A percentile compares a stretch with the other conserved stretches of the same genome.
phyloP scores from a whole-genome alignment of 2,888 invertebrate species.

The Cactoblastis cactorum region DNA sequence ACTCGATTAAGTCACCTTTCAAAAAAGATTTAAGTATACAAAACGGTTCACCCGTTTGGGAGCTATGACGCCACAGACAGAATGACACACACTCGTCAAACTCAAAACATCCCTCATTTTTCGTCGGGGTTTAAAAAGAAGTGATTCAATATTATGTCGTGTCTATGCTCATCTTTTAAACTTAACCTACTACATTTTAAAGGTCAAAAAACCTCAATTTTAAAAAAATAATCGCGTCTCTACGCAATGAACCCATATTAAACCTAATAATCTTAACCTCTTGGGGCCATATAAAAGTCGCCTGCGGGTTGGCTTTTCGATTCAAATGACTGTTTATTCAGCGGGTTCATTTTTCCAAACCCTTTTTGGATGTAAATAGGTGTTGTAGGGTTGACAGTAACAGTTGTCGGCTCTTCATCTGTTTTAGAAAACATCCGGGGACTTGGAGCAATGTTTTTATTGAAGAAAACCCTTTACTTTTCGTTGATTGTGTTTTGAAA shows the following conservation, averaged over 20 bases:
- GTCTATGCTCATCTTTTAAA: no score
- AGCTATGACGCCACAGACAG: no score
- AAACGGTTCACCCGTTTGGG: no score
- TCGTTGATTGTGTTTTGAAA: conserved; percentile 54
- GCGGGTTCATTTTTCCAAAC: conserved; percentile 40
- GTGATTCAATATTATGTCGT: no score
- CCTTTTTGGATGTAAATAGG: conserved; percentile 51
- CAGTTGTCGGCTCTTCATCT: conserved; percentile 33
- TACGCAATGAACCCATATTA: background rate
- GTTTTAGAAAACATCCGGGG: conserved; percentile 39
- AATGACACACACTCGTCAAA: no score
- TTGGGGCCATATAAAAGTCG: background rate
- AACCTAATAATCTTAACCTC: background rate
- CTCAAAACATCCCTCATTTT: no score
- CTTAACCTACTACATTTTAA: no score
- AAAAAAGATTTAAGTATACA: no score
- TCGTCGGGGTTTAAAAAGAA: no score
- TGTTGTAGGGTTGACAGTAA: conserved; percentile 40
- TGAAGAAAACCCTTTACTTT: conserved; percentile 35
- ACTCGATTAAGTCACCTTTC: no score
- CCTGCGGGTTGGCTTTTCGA: conserved; percentile 30
- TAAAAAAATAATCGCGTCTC: background rate
- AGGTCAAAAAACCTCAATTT: no score
- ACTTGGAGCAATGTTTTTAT: conserved; percentile 29
- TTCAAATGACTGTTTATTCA: conserved; percentile 35